phyloP scores from a whole-genome alignment of 2,113 vertebrate genomes.

The Centropristis striata region DNA sequence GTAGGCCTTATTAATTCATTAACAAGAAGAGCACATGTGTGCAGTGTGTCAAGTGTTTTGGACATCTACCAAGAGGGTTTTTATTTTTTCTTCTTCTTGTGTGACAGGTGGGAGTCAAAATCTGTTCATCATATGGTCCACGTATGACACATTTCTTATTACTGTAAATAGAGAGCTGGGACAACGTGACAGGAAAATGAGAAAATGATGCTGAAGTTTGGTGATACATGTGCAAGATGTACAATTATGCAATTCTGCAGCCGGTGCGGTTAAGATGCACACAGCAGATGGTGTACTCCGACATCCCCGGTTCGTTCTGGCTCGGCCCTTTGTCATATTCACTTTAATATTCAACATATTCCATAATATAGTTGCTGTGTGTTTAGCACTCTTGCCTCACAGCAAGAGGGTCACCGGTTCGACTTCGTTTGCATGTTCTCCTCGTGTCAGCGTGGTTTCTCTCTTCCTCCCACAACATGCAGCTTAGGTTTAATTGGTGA shows the following conservation, averaged over 20 bases:
- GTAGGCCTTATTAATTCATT: slow-evolving; percentile 52
- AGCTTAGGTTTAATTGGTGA: no score
- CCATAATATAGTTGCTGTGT: no score
- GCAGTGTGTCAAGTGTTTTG: slow-evolving; percentile 35
- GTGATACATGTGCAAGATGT: not conserved
- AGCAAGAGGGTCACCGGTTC: no score
- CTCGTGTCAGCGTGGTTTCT: no score
- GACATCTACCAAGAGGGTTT: slow-evolving; percentile 3
- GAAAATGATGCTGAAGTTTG: not conserved
- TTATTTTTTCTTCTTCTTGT: not conserved
- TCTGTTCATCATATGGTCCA: slow-evolving; percentile 26
- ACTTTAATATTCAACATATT: not conserved
- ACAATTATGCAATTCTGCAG: not conserved
- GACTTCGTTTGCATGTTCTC: no score
- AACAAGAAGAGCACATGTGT: slow-evolving; percentile 49
- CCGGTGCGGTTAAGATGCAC: no score
- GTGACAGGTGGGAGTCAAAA: slow-evolving; percentile 28
- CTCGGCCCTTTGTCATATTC: not conserved
- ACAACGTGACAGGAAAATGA: not conserved
- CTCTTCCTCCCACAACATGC: no score
- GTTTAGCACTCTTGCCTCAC: no score
- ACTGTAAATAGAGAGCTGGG: not conserved
- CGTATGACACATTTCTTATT: not conserved
- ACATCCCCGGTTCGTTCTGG: not conserved
- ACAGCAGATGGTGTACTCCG: not conserved